Evolutionary conservation across 2,113 vertebrate genomes (phyloP), one percentile per base, ranked within the genome.

Genomic region (Dolichallabes microphthalmus): DNA sequence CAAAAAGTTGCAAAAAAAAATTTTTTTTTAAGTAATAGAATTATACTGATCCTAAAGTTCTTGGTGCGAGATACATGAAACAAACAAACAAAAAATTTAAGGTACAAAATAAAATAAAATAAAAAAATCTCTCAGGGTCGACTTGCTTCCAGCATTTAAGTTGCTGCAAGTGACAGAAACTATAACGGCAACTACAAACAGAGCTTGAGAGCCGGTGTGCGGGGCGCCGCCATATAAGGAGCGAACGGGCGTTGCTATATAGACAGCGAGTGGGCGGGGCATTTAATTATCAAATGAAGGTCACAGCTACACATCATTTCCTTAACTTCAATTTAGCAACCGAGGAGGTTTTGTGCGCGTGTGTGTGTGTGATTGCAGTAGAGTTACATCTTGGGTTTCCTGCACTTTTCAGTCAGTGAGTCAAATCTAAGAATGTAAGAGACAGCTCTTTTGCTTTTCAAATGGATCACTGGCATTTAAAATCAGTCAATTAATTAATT

Each of bases 151-250:
- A 82, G 39, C 50, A 27, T 71, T 57, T 66, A 50, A 87, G 45
- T 63, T 88, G 82, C 86, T 87, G 87, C 87, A 83, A 87, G 73
- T 88, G 86, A 87, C 87, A 80, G 55, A 75, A 58, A 61, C 85
- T 50, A 50, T 52, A 82, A 39, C 85, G 69, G 55, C 77, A 64
- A 84, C 84, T 84, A 71, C 53, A 77, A 53, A 80, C 78, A 90
- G 63, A 27, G 55, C 45, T 13, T 74, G 73, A 35, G 87, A 90
- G 90, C n/a, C 86, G 86, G 83, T 32, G 68, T 75, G 84, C 83
- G 73, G 50, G 63, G 60, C 9, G 50, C 39, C 75, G 22, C 22
- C 27, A 50, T 25, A n/a, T n/a, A 2, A 17, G 30, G n/a, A n/a
- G 52, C 6, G 39, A 30, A 63, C 53, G 61, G 80, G 53, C 32